Conservation (phyloP, 2,113 vertebrate genomes). For the Urocolius indicus region DNA sequence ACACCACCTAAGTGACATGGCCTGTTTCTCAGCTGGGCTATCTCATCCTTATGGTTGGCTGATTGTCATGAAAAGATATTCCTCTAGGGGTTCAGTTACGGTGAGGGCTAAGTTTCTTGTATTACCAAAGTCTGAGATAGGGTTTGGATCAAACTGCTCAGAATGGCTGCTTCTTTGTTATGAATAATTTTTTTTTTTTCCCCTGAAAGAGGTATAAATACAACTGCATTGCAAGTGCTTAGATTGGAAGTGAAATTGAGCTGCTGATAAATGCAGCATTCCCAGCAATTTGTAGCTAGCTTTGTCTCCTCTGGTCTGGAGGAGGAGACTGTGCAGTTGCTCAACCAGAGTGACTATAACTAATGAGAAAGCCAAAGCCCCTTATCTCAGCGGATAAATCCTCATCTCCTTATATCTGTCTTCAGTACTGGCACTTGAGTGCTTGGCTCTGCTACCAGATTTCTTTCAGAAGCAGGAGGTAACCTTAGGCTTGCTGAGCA, state of each 20-base stretch:
- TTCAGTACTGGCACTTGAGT: neutral
- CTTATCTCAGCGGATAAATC: slow-evolving; percentile 54
- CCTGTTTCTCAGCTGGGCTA: neutral
- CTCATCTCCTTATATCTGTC: slow-evolving; percentile 30
- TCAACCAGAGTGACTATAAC: slow-evolving; percentile 17
- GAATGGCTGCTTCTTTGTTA: neutral
- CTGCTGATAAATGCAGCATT: neutral
- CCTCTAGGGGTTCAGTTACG: neutral
- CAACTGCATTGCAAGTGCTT: neutral
- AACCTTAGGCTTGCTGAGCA: neutral
- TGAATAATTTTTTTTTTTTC: neutral
- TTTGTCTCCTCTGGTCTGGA: neutral
- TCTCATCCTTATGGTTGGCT: neutral
- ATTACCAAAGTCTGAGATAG: neutral
- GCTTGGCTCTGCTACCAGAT: neutral
- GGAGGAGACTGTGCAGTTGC: neutral
- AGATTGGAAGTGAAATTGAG: neutral
- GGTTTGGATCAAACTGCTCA: neutral
- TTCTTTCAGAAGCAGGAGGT: neutral
- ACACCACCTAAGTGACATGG: neutral
- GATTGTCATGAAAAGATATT: neutral
- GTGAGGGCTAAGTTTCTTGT: neutral
- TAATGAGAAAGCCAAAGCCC: slow-evolving; percentile 42
- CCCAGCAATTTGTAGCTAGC: neutral
- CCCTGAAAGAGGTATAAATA: neutral